Base-by-base conservation (phyloP, 2,113 vertebrate genomes). In the Theristicus caerulescens region DNA sequence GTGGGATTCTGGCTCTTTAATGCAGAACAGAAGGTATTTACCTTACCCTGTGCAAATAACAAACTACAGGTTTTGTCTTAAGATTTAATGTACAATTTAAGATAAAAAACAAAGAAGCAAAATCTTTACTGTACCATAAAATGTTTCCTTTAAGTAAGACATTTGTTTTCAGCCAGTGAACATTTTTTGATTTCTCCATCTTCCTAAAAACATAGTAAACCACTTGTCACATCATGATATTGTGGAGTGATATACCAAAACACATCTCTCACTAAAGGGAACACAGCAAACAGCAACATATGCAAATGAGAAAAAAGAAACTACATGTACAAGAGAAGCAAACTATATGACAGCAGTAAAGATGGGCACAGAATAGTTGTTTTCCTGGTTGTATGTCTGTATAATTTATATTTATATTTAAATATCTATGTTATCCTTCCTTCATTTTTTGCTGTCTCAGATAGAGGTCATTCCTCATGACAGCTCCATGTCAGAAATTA, bases 21-120 rank as follows among this genome's bases (percentile, higher is more conserved):
- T 67, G 36, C 24, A 86, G 54, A 94, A 57, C 65, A 96, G 67
- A 95, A 97, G 77, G 36, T 46, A 87, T 72, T 96, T 94, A 80
- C 20, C 34, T 95, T 88, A 86, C 32, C 57, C 32, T 55, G 78
- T 77, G 22, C 31, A 84, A 95, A 52, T 52, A 47, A 31, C n/a
- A 94, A 89, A 62, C 54, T 72, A 90, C 6, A 38, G 58, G 46
- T 54, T 92, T 52, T 86, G 6, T 44, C 5, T 49, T 46, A 72
- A 76, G 22, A 64, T 76, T 93, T 74, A 67, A 64, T 61, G 27
- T 36, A 74, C 32, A 86, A 82, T 47, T 89, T 93, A n/a, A 57
- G 15, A n/a, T 47, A 21, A 90, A 86, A 87, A 88, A 3, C 9
- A 69, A 92, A 15, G 9, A 90, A 71, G 10, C 2, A 82, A 86